Evolutionary conservation across 2,888 invertebrate species (phyloP).

Genomic region (Lymantria monacha): DNA sequence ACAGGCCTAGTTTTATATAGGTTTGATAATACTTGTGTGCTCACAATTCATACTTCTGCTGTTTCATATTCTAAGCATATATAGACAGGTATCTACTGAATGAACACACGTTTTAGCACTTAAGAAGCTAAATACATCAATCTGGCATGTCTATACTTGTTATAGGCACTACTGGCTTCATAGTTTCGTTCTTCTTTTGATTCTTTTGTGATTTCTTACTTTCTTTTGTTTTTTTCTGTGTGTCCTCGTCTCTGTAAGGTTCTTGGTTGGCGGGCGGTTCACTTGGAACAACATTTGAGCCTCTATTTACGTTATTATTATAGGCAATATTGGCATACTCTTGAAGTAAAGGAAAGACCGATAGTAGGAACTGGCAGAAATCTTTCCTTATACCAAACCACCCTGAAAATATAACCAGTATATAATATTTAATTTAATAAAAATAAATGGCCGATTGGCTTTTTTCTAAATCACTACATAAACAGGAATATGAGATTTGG

Average conservation of each 20-base stretch:
- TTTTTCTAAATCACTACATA: too few species aligned
- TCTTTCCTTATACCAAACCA: slow-evolving; percentile 99
- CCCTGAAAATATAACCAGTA: slow-evolving; percentile 85
- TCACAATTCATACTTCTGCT: too few species aligned
- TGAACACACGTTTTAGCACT: slow-evolving; percentile 64
- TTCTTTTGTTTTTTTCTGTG: slow-evolving; percentile 75
- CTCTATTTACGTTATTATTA: slow-evolving; percentile 82
- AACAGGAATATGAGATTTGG: too few species aligned
- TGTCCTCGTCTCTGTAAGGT: slow-evolving; percentile 73
- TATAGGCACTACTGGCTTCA: slow-evolving; percentile 94
- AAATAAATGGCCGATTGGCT: too few species aligned
- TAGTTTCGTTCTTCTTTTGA: slow-evolving; percentile 88
- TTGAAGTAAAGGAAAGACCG: slow-evolving; percentile 96
- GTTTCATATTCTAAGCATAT: not conserved
- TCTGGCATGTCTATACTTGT: slow-evolving; percentile 96
- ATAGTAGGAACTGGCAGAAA: slow-evolving; percentile 97
- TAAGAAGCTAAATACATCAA: slow-evolving; percentile 72
- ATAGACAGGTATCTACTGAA: slow-evolving; percentile 42
- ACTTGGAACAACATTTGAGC: slow-evolving; percentile 52
- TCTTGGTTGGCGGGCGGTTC: slow-evolving; percentile 67
- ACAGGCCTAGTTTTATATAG: too few species aligned
- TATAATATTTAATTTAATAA: not conserved
- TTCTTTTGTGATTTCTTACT: slow-evolving; percentile 85
- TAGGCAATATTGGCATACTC: slow-evolving; percentile 99
- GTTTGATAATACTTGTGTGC: too few species aligned